These are phyloP conservation scores for Blera fallax DNA, from an alignment of 2,888 invertebrate species.

Conservation along the genomic window DNA sequence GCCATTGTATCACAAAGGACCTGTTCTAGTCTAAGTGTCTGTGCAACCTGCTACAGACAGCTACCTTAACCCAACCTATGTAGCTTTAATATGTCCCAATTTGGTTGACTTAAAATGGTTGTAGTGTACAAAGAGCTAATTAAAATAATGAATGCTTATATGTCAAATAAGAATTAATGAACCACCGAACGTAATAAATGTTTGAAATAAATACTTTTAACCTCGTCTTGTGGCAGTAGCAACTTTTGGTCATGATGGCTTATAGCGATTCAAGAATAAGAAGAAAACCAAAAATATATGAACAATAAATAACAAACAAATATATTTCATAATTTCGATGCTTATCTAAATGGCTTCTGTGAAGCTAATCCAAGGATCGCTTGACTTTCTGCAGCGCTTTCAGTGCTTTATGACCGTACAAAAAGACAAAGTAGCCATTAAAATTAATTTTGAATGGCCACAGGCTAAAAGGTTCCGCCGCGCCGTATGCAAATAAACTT, in stretches of 20 bases:
- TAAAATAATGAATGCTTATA: not conserved
- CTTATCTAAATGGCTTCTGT: slow-evolving; percentile 68
- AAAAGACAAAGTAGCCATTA: slow-evolving; percentile 72
- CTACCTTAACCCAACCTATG: too few species aligned
- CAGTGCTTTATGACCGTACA: slow-evolving; percentile 60
- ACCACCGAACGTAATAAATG: not conserved
- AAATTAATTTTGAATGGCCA: slow-evolving; percentile 69
- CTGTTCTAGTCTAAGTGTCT: too few species aligned
- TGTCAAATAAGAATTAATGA: slow-evolving; percentile 1
- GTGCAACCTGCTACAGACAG: too few species aligned
- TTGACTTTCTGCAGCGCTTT: slow-evolving; percentile 13
- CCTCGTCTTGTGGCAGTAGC: not conserved
- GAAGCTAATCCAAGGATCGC: slow-evolving; percentile 57
- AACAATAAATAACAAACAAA: slow-evolving; percentile 61
- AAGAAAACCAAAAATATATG: slow-evolving; percentile 25
- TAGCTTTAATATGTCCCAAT: too few species aligned
- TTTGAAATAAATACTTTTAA: slow-evolving; percentile 15
- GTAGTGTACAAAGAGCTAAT: too few species aligned
- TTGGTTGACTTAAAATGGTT: too few species aligned
- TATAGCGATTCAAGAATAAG: not conserved
- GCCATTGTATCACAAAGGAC: too few species aligned
- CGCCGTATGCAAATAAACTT: slow-evolving; percentile 62
- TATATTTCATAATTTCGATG: slow-evolving; percentile 69
- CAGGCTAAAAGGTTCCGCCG: slow-evolving; percentile 61
- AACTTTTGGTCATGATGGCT: not conserved